Evolutionary conservation across 2,113 vertebrate genomes (phyloP), one percentile per base, ranked within the genome.

Genomic region (Eretmochelys imbricata): DNA sequence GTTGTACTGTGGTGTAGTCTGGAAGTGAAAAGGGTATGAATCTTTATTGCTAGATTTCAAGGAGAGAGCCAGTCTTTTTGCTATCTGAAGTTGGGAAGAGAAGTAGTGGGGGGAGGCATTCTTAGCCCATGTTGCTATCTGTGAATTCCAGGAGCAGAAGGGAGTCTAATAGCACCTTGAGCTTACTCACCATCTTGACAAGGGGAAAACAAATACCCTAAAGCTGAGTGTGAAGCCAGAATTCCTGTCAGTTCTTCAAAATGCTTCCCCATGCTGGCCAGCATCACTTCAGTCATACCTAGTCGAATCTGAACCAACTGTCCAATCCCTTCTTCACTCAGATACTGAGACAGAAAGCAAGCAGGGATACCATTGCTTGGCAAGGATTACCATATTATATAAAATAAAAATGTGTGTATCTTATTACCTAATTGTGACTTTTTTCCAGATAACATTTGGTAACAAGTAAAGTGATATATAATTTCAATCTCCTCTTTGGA

Each of bases 61-160:
- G 81, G 14, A 76, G 82, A 54, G 22, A 92, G 75, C 62, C 57
- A 81, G 49, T 82, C 29, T 91, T 80, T 49, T 48, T 87, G 50
- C 69, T 89, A 90, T 2, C 10, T 59, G 16, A 3, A 0, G 0
- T 59, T 55, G 55, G 2, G 76, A 59, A 76, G 75, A 62, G 13
- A 3, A 1, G 22, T 22, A 11, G n/a, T 7, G 13, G 35, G 3
- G 24, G n/a, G 24, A 81, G 31, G 14, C 50, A 81, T 24, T 22
- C 27, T 29, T 80, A 42, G 25, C 54, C 29, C 13, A 38, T 79
- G 35, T n/a, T 55, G 53, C 81, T 69, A 25, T 38, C 82, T 38
- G 13, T 57, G 81, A 83, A 76, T 83, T 57, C 55, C 35, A 80
- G 14, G 8, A 92, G 2, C 27, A 5, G 84, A 84, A 94, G 82